phyloP scores from a whole-genome alignment of 1,140 invertebrate species.

The Reticulitermes speratus region DNA sequence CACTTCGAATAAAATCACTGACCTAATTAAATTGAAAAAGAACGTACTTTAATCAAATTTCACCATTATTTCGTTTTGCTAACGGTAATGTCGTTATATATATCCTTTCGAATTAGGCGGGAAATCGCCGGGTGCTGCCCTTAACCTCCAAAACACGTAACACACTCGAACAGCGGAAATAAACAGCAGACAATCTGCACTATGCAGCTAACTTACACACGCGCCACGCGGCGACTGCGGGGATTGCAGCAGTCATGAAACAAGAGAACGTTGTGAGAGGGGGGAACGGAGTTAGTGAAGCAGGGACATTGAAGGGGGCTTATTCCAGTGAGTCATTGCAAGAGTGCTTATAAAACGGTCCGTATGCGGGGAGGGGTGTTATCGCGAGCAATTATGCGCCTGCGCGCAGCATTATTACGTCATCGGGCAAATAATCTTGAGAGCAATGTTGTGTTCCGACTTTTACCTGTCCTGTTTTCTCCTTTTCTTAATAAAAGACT shows the following conservation, averaged over 20 bases:
- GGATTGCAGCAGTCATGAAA: background rate
- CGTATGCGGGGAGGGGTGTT: background rate
- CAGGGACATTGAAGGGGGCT: background rate
- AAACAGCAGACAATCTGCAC: background rate
- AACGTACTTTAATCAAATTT: too few relatives aligned
- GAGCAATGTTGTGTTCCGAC: background rate
- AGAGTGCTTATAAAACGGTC: background rate
- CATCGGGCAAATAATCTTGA: background rate
- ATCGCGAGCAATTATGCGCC: background rate
- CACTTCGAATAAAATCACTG: too few relatives aligned
- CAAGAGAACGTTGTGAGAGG: background rate
- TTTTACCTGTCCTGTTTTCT: background rate
- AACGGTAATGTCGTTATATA: background rate
- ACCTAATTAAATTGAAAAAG: too few relatives aligned
- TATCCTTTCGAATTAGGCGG: background rate
- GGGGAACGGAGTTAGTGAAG: background rate
- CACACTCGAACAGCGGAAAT: background rate
- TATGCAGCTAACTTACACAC: background rate
- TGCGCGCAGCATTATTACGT: background rate
- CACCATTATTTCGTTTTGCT: too few relatives aligned
- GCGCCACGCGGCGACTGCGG: constrained; percentile 7
- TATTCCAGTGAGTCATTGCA: background rate
- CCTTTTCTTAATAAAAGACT: background rate
- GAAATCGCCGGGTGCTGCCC: background rate
- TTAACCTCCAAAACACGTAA: background rate